Evolutionary conservation across 2,797 vertebrate species (phyloP).

Genomic region (Sebastiscus albofasciatus): DNA sequence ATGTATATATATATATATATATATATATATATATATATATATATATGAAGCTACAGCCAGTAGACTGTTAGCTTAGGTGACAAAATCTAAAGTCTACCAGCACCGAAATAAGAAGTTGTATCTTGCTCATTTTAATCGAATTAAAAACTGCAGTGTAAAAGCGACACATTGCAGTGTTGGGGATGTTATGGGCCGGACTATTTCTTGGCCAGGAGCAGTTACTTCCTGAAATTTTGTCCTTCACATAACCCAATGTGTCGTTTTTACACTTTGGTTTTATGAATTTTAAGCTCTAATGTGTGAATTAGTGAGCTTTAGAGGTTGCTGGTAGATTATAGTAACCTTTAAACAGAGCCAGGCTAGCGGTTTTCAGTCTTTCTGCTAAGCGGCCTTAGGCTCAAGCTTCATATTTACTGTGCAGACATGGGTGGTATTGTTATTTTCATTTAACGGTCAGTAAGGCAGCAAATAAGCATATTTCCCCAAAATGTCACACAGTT

Average conservation of each 20-base stretch:
- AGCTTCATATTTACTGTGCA: no score
- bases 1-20: no score
- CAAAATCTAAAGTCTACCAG: not conserved
- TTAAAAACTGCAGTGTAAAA: not conserved
- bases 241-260: not conserved
- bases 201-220: not conserved
- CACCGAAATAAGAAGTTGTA: not conserved
- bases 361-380: not conserved
- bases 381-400: not conserved
- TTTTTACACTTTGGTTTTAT: no score
- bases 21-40: no score
- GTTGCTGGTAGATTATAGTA: not conserved
- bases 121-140: not conserved
- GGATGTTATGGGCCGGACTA: not conserved
- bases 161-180: not conserved
- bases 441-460: not conserved
- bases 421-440: not conserved
- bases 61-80: not conserved
- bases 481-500: not conserved
- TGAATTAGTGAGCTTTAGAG: not conserved
- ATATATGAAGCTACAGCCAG: not conserved
- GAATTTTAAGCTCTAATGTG: no score
- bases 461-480: not conserved
- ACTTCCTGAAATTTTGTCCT: not conserved
- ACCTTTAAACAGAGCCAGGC: not conserved